Evolutionary conservation across 1,140 invertebrate genomes (phyloP), one percentile per base, ranked within the genome.

Genomic region (Papilio polytes): DNA sequence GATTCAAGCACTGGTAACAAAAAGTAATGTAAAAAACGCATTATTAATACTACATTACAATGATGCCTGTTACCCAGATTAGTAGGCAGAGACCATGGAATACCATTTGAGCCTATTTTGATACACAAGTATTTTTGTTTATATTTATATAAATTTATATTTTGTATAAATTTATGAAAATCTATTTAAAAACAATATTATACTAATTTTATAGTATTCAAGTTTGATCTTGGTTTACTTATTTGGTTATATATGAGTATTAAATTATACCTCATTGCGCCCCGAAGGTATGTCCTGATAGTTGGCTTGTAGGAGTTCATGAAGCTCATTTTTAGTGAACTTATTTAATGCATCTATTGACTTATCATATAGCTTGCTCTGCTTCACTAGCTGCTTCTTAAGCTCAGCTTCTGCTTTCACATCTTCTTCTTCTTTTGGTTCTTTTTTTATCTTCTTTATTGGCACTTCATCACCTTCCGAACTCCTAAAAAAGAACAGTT

Each of bases 291-390:
- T 91, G 73, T 96, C 91, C 90, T 98, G 98, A 9, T 95, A 88
- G 95, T 99, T 99, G 70, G 95, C 88, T 86, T 97, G 96, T 15
- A 99, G 94, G 44, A 99, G 88, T 2, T 92, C 82, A 56, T 96
- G 92, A 74, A 98, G 91, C 44, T 97, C 95, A 20, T 89, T 87
- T 88, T 97, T 97, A 1, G 95, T 92, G 12, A 98, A 84, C 53
- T 95, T 83, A 26, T 86, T 92, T 20, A 97, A 82, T 20, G 92
- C 85, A 88, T 97, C 97, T 83, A 96, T 93, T 63, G 97, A 96
- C 83, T 97, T 96, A 93, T 97, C 99, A 46, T 98, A 95, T n/a
- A 96, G 87, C 86, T 98, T 96, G 86, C 97, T 98, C 95, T 99
- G 98, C 82, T 97, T 96, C 86, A 97, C 96, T 56, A 97, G 91